phyloP scores from a whole-genome alignment of 2,888 invertebrate species.

The Caenorhabditis zanzibari region DNA sequence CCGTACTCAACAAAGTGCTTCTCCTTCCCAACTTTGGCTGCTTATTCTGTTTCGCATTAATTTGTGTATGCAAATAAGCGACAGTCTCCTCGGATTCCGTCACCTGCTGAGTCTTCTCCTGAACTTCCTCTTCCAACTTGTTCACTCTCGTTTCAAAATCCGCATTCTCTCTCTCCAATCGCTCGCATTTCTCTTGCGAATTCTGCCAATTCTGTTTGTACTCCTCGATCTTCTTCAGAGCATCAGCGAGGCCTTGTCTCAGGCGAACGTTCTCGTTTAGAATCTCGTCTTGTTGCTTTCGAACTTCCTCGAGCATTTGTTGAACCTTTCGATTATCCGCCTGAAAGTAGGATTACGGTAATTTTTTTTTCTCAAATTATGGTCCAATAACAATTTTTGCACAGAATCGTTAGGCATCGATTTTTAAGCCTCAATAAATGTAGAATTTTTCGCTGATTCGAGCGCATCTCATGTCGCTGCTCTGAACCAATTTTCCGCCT shows the following conservation, averaged over 20 bases:
- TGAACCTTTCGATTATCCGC: constrained; percentile 62
- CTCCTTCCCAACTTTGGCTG: constrained; percentile 72
- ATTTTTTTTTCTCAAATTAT: too few species aligned
- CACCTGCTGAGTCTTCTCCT: constrained; percentile 54
- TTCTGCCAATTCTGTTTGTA: constrained; percentile 67
- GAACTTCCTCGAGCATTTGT: constrained; percentile 51
- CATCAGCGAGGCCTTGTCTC: constrained; percentile 69
- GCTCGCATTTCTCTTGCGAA: constrained; percentile 56
- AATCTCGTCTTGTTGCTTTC: constrained; percentile 20
- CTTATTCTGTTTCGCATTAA: constrained; percentile 71
- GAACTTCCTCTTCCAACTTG: constrained; percentile 53
- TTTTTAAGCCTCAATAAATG: too few species aligned
- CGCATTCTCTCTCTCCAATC: constrained; percentile 45
- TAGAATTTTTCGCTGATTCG: too few species aligned
- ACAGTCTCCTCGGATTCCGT: constrained; percentile 56
- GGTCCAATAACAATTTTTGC: too few species aligned
- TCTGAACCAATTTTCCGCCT: too few species aligned
- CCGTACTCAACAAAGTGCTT: constrained; percentile 66
- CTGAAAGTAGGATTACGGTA: too few species aligned
- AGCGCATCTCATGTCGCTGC: too few species aligned
- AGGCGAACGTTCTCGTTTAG: constrained; percentile 65
- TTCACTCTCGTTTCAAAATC: constrained; percentile 26
- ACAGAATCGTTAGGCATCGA: too few species aligned
- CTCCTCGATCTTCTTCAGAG: constrained; percentile 69
- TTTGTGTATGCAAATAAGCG: constrained; percentile 72